Percentiles rank a stretch among this genome's conserved stretches.
Evolutionary conservation across 2,113 vertebrate species (phyloP).

Genomic region (Fukomys damarensis): DNA sequence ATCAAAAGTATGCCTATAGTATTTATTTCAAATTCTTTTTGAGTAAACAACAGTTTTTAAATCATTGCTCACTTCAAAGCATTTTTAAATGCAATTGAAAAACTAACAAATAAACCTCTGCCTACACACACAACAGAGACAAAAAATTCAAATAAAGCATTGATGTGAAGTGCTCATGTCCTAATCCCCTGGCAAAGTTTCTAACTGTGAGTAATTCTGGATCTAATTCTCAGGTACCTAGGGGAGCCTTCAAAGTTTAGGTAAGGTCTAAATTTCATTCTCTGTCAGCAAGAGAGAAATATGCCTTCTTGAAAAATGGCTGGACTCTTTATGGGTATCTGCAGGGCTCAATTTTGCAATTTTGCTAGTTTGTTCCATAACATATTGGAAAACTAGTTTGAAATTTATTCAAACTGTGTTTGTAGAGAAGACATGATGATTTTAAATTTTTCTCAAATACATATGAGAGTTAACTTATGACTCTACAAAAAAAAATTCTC

Average conservation of each 20-base stretch:
- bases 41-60: neutral
- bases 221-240: conserved; percentile 69
- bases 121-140: neutral
- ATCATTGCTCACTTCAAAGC: neutral
- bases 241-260: conserved; percentile 54
- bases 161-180: neutral
- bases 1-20: conserved; percentile 4
- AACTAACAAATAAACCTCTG: neutral
- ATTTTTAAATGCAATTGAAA: neutral
- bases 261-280: conserved; percentile 66
- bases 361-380: conserved; percentile 48
- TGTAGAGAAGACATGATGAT: conserved; percentile 2
- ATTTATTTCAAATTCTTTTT: neutral
- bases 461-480: neutral
- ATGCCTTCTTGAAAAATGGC: conserved; percentile 47
- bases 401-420: conserved; percentile 1
- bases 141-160: neutral
- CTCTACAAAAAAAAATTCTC: neutral
- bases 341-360: conserved; percentile 56
- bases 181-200: neutral
- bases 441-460: neutral
- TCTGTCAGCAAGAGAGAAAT: conserved; percentile 53
- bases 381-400: conserved; percentile 60
- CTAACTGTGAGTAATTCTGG: conserved; percentile 66
- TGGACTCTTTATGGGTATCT: conserved; percentile 36